Percentiles rank a stretch among this genome's conserved stretches.
Conservation (phyloP, 2,113 vertebrate genomes). For the Tretioscincus oriximinensis region DNA sequence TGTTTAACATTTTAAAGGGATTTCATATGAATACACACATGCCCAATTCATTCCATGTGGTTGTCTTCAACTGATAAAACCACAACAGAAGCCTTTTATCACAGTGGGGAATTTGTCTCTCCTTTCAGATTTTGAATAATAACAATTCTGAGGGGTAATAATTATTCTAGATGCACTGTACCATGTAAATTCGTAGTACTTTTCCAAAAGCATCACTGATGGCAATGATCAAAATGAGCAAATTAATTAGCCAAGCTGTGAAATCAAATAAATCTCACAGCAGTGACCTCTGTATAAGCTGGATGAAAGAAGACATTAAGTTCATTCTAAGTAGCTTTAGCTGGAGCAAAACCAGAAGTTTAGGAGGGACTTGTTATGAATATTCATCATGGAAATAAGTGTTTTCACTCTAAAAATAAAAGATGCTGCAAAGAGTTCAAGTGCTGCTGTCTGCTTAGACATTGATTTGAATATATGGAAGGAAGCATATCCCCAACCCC, state of each 20-base stretch:
- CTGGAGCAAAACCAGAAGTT: conserved; percentile 48
- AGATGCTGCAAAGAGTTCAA: not conserved
- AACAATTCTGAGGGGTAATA: conserved; percentile 70
- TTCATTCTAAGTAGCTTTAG: conserved; percentile 38
- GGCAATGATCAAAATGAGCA: conserved; percentile 61
- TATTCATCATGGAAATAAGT: conserved; percentile 29
- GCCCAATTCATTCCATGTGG: conserved; percentile 9
- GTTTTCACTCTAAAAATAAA: not conserved
- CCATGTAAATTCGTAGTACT: conserved; percentile 65
- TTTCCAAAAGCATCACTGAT: conserved; percentile 48
- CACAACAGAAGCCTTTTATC: conserved; percentile 57
- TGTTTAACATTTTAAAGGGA: conserved; percentile 40
- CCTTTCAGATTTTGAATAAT: conserved; percentile 66
- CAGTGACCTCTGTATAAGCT: conserved; percentile 58
- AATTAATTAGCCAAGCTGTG: conserved; percentile 73
- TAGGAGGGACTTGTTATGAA: conserved; percentile 26
- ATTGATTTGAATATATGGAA: not conserved
- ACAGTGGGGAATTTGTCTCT: conserved; percentile 55
- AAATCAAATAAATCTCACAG: conserved; percentile 73
- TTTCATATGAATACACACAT: not conserved
- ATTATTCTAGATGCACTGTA: conserved; percentile 67
- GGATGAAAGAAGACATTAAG: conserved; percentile 56
- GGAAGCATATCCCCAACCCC: not conserved
- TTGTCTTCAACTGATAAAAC: conserved; percentile 53
- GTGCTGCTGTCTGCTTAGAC: not conserved